A percentile compares a stretch with the other conserved stretches of the same genome.
Evolutionary conservation across 64 coral and sea anemone genomes (phyloP).

Genomic region (Stylophora pistillata): DNA sequence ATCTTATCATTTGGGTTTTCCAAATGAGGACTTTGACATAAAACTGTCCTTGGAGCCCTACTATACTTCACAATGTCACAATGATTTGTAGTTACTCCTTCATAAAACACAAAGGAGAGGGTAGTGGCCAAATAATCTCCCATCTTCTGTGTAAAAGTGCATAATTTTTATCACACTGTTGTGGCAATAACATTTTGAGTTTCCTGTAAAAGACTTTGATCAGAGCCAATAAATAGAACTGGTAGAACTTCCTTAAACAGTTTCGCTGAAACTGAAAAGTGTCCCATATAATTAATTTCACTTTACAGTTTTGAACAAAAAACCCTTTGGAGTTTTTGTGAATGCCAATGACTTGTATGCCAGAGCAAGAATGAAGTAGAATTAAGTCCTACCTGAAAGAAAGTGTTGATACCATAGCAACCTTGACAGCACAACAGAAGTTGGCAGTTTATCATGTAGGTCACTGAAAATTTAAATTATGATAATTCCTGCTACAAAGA

Average conservation of each 20-base stretch:
- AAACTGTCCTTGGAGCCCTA: too few relatives aligned
- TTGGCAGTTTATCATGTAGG: not conserved
- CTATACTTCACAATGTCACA: too few relatives aligned
- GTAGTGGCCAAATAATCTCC: too few relatives aligned
- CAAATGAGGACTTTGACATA: too few relatives aligned
- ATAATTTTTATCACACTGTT: too few relatives aligned
- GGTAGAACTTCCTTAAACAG: not conserved
- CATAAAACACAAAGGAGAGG: too few relatives aligned
- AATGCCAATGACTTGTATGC: not conserved
- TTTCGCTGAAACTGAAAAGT: not conserved
- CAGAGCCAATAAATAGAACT: too few relatives aligned
- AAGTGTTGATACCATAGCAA: slow-evolving; percentile 2
- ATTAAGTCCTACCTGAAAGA: not conserved
- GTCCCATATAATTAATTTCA: not conserved
- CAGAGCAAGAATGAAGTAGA: not conserved
- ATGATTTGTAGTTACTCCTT: too few relatives aligned
- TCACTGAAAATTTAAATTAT: not conserved
- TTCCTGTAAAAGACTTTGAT: too few relatives aligned
- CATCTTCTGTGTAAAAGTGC: too few relatives aligned
- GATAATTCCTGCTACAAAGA: not conserved
- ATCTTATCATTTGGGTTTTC: too few relatives aligned
- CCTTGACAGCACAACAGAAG: not conserved
- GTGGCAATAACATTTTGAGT: too few relatives aligned
- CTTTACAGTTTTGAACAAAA: not conserved
- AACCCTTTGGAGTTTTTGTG: not conserved